Evolutionary conservation across 2,797 vertebrate genomes (phyloP).

Genomic region (Anguilla anguilla): DNA sequence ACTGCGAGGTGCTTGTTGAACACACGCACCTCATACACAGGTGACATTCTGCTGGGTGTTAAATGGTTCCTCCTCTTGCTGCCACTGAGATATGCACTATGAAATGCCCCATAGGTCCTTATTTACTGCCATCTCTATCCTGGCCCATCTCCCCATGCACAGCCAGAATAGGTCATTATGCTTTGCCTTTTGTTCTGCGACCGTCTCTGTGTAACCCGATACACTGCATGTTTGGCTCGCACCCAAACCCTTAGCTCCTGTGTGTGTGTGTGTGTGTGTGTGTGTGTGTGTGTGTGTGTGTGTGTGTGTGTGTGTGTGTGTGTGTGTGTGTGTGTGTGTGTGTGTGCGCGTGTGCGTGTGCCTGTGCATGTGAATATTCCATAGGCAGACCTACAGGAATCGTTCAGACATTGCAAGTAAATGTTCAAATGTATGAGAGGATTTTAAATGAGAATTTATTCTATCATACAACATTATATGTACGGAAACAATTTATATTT

Average conservation of each 20-base stretch:
- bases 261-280: neutral
- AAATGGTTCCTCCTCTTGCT: neutral
- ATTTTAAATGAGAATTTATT: too few species aligned
- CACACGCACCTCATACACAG: neutral
- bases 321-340: neutral
- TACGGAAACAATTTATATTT: too few species aligned
- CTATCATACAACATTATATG: too few species aligned
- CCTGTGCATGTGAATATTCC: too few species aligned
- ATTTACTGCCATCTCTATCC: neutral
- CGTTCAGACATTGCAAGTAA: too few species aligned
- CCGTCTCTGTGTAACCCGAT: neutral
- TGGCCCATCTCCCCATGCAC: neutral
- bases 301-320: neutral
- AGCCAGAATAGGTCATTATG: neutral
- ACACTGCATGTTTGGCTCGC: neutral
- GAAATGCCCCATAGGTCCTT: neutral
- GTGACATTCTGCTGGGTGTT: neutral
- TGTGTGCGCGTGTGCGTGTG: too few species aligned
- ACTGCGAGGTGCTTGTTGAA: neutral
- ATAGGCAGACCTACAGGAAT: too few species aligned
- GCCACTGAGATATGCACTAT: neutral
- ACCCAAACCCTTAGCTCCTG: neutral
- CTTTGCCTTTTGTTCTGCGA: neutral
- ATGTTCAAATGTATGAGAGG: too few species aligned
- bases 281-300: too few species aligned